phyloP scores from a whole-genome alignment of 2,797 vertebrate species.

The Anisognathus igniventris region DNA sequence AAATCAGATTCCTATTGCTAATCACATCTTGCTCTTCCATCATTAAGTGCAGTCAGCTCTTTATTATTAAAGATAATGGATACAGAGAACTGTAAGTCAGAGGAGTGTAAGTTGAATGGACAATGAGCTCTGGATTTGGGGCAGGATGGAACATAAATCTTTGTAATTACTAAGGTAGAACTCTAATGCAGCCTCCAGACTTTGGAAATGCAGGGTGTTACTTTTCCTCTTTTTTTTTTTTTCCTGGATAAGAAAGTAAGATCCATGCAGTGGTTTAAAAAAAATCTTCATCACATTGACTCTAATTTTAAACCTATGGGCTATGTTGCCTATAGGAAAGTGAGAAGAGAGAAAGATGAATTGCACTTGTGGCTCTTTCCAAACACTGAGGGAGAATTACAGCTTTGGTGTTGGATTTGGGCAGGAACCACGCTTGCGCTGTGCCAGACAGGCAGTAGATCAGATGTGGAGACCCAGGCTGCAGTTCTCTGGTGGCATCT shows the following conservation, averaged over 20 bases:
- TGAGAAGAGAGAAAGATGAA: neutral
- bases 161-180: slow-evolving; percentile 27
- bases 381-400: neutral
- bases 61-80: slow-evolving; percentile 65
- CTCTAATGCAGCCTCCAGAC: neutral
- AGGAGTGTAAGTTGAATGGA: slow-evolving; percentile 28
- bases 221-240: neutral
- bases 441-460: neutral
- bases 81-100: neutral
- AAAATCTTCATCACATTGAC: neutral
- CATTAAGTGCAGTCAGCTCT: slow-evolving; percentile 44
- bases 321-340: neutral
- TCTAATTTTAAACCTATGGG: slow-evolving; percentile 26
- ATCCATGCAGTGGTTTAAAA: neutral
- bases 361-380: neutral
- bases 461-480: neutral
- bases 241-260: neutral
- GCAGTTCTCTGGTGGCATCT: neutral
- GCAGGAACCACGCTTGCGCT: neutral
- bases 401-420: neutral
- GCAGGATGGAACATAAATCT: slow-evolving; percentile 56
- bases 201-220: neutral
- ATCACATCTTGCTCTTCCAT: slow-evolving; percentile 64
- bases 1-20: slow-evolving; percentile 52
- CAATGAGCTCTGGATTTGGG: slow-evolving; percentile 48